Percentiles rank a stretch among this genome's conserved stretches.
Conservation (phyloP, 2,888 invertebrate genomes). For the Candidula unifasciata region DNA sequence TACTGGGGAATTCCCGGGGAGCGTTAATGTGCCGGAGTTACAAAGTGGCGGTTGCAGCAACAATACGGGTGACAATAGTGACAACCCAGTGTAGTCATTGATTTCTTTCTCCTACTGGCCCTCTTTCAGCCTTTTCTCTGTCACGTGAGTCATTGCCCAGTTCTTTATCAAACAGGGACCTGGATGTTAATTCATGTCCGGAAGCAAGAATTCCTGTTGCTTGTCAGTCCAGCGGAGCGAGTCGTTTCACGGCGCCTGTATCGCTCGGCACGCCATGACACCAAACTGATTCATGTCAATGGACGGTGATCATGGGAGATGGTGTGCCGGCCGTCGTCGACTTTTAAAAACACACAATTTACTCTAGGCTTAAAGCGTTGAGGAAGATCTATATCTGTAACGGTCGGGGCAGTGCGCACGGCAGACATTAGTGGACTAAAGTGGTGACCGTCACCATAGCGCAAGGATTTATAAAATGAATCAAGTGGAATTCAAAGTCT, state of each 20-base stretch:
- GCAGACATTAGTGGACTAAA: no score
- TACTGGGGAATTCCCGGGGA: slow-evolving; percentile 11
- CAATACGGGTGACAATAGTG: slow-evolving; percentile 14
- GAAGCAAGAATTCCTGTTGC: not conserved
- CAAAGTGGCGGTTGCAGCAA: not conserved
- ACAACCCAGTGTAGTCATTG: not conserved
- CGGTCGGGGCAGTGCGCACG: no score
- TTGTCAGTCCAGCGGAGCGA: not conserved
- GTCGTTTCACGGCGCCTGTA: slow-evolving; percentile 3
- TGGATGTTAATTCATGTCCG: slow-evolving; percentile 2
- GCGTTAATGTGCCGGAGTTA: slow-evolving; percentile 21
- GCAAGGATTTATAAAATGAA: no score
- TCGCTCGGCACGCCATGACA: slow-evolving; percentile 9
- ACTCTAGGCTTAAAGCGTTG: no score
- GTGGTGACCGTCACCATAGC: no score
- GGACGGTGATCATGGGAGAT: no score
- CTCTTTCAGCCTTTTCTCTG: not conserved
- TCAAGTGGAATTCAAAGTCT: no score
- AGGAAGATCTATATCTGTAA: no score
- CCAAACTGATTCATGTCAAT: not conserved
- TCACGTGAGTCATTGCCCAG: not conserved
- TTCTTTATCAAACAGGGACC: not conserved
- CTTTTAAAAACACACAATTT: no score
- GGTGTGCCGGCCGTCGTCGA: no score
- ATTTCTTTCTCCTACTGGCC: not conserved